phyloP scores from a whole-genome alignment of 2,797 vertebrate species.

The Garrulus glandarius region DNA sequence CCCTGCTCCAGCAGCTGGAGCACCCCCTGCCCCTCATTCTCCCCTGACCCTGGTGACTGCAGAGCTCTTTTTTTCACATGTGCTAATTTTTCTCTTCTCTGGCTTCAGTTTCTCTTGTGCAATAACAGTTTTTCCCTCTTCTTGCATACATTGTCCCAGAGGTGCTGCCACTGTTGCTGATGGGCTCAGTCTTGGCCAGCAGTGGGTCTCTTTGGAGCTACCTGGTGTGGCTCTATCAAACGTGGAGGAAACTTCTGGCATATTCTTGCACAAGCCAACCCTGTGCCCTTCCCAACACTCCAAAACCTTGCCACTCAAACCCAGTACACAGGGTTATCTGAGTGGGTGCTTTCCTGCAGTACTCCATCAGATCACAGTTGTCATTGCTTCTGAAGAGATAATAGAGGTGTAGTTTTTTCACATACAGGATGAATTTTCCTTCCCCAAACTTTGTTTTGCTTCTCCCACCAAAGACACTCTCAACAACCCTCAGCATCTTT shows the following conservation, averaged over 20 bases:
- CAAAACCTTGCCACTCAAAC: background rate
- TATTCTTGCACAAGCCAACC: background rate
- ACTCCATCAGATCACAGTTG: background rate
- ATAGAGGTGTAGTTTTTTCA: background rate
- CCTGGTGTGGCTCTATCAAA: background rate
- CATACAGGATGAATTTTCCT: background rate
- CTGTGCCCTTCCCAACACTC: background rate
- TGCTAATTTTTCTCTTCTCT: background rate
- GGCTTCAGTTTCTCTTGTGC: background rate
- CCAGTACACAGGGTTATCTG: background rate
- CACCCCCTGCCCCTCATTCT: background rate
- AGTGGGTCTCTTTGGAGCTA: background rate
- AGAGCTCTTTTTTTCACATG: background rate
- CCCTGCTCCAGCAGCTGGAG: background rate
- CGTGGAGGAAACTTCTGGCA: background rate
- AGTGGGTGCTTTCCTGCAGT: background rate
- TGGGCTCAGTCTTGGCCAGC: background rate
- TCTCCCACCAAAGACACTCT: background rate
- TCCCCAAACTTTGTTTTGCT: background rate
- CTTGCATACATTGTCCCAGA: background rate
- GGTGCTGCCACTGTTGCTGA: fast-evolving
- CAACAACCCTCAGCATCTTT: background rate
- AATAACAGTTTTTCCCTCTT: background rate
- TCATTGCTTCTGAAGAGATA: background rate
- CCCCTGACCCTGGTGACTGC: too few species aligned